Evolutionary conservation across 2,113 vertebrate genomes (phyloP), one percentile per base, ranked within the genome.

Genomic region (Phylloscopus whistleri): DNA sequence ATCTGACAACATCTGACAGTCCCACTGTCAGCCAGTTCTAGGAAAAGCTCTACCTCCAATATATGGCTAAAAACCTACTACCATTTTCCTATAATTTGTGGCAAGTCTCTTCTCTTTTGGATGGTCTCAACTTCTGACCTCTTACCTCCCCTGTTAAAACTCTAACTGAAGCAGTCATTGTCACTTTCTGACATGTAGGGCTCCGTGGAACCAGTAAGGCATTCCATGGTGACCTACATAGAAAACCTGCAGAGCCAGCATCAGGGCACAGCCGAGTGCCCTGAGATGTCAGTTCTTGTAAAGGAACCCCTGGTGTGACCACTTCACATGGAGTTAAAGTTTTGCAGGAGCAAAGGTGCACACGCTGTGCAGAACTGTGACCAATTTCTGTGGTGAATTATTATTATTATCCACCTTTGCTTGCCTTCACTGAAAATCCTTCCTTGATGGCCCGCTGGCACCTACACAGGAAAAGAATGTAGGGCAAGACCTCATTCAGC

Each of bases 291-390:
- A 89, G 59, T 4, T 87, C 89, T 9, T 55, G 67, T 93, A 62
- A 84, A 83, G 60, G 18, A 94, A 77, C 59, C 85, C 55, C 67
- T 64, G 76, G 33, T 35, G 16, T 15, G 16, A 52, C 15, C 64
- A 48, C 75, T 93, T 96, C 93, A 86, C 55, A 52, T 37, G 60
- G 63, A 91, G 33, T 91, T 84, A 95, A 37, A 31, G 52, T 77
- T 91, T n/a, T 59, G 22, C 35, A 46, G 51, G 81, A 66, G 48
- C 23, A 60, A 76, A 93, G 58, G 62, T 53, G 82, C 31, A 58
- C 44, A 18, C 22, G 11, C 33, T n/a, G 23, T 46, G 59, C 55
- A 79, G 82, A 87, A 55, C 39, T 22, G 26, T 27, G 8, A 46
- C 44, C 10, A 48, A 48, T 69, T 66, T 84, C 60, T 56, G 31